Percentiles rank a stretch among this genome's conserved stretches.
These are phyloP conservation scores for Rhyzopertha dominica DNA, from an alignment of 1,140 invertebrate species.

Conservation along the genomic window DNA sequence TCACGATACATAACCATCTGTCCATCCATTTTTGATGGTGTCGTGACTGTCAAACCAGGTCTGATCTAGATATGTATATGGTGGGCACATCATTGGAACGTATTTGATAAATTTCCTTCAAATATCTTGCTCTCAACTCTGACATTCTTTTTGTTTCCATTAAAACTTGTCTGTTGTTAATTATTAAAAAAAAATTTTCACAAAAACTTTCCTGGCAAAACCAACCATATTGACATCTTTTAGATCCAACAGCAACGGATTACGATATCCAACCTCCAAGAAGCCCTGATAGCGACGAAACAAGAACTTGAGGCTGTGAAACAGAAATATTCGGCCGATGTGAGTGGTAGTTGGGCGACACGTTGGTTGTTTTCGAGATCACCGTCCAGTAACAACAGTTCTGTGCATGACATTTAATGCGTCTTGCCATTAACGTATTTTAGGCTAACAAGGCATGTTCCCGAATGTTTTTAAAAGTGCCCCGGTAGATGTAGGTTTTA, in stretches of 20 bases:
- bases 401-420: slow-evolving; percentile 39
- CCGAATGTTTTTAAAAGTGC: background rate
- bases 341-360: slow-evolving; percentile 38
- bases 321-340: slow-evolving; percentile 32
- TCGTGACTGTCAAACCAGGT: no score
- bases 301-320: slow-evolving; percentile 35
- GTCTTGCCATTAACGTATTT: background rate
- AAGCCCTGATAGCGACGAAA: slow-evolving; percentile 34
- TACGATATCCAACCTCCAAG: slow-evolving; percentile 37
- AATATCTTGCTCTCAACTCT: no score
- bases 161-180: no score
- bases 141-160: no score
- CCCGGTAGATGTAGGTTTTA: background rate
- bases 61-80: no score
- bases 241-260: slow-evolving; percentile 37
- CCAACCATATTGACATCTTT: no score
- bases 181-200: no score
- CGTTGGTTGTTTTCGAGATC: slow-evolving; percentile 31
- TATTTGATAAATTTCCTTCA: no score
- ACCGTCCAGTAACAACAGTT: slow-evolving; percentile 19
- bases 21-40: no score
- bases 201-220: no score
- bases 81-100: no score
- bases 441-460: background rate
- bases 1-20: no score